Evolutionary conservation across 2,113 vertebrate genomes (phyloP).

Genomic region (Dermatemys mawii): DNA sequence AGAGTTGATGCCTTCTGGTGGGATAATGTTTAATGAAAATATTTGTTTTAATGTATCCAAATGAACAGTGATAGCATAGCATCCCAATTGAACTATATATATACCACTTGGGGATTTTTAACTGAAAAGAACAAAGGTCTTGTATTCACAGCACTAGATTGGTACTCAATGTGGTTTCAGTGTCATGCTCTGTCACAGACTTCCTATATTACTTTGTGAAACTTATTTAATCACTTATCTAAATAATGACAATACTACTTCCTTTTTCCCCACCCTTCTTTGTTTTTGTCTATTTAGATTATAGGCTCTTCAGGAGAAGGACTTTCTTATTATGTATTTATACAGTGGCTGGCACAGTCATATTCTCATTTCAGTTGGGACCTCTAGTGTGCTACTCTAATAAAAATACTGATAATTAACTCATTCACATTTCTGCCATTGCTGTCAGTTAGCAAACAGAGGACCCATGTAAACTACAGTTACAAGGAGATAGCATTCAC

Average conservation of each 20-base stretch:
- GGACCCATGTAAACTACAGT: fast-evolving
- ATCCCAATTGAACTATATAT: neutral
- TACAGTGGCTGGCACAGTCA: neutral
- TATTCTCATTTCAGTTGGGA: fast-evolving
- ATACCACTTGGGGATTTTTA: neutral
- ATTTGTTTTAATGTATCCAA: neutral
- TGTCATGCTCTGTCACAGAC: neutral
- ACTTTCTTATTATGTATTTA: neutral
- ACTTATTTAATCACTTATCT: neutral
- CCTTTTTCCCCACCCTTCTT: neutral
- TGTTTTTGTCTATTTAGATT: neutral
- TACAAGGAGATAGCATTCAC: neutral
- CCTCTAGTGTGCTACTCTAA: neutral
- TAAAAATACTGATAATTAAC: neutral
- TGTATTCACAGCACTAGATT: neutral
- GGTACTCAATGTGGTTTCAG: neutral
- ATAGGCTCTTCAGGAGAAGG: neutral
- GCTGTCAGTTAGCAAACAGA: neutral
- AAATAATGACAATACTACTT: neutral
- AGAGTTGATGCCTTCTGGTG: neutral
- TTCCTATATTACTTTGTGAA: neutral
- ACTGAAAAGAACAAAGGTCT: neutral
- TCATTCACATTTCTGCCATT: neutral
- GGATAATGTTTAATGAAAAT: neutral
- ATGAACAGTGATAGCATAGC: neutral